These are phyloP conservation scores for Rhinophrynus dorsalis DNA, from an alignment of 2,797 vertebrate species.

Conservation along the genomic window DNA sequence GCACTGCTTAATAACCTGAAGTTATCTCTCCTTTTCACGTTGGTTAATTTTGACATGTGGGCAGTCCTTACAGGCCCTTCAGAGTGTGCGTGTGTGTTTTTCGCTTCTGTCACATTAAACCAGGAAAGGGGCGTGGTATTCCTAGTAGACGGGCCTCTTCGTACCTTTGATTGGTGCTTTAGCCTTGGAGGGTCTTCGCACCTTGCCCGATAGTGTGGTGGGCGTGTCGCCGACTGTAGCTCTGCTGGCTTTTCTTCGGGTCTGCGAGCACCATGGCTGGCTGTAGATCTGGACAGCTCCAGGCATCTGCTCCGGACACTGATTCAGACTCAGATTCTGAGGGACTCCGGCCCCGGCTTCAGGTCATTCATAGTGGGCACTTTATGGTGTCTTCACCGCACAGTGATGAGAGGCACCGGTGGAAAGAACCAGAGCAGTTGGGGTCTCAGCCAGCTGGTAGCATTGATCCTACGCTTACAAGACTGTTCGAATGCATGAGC, in stretches of 20 bases:
- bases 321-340: conserved; percentile 63
- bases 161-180: not conserved
- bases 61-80: not conserved
- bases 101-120: not conserved
- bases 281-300: conserved; percentile 50
- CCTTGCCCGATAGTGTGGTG: not conserved
- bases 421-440: conserved; percentile 63
- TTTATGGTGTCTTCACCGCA: conserved; percentile 98
- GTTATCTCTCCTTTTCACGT: not conserved
- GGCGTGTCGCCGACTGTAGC: not conserved
- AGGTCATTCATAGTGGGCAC: conserved; percentile 97
- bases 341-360: conserved; percentile 59
- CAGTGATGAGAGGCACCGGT: conserved; percentile 75
- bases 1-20: not conserved
- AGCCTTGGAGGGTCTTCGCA: not conserved
- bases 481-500: conserved; percentile 96
- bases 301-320: conserved; percentile 78
- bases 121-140: not conserved
- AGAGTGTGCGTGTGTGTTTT: not conserved
- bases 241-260: not conserved
- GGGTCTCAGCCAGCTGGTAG: conserved; percentile 75
- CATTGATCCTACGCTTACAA: conserved; percentile 92
- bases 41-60: not conserved
- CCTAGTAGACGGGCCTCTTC: not conserved
- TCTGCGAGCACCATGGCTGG: not conserved